These are phyloP conservation scores for Callithrix jacchus DNA, from an alignment of 2,113 vertebrate genomes.

Conservation along the genomic window DNA sequence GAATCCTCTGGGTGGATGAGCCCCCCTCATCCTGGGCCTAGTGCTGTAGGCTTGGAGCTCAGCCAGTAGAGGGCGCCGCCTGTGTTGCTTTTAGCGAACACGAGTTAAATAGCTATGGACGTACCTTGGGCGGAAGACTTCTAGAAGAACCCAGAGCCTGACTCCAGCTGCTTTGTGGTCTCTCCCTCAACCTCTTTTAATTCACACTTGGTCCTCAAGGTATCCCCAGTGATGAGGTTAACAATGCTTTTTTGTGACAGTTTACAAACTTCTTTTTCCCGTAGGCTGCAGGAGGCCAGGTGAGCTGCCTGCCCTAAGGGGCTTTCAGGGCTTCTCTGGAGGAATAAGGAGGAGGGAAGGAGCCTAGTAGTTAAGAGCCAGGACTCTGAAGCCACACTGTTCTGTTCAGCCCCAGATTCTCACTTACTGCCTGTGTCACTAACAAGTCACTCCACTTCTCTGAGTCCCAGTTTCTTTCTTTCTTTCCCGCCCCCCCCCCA, in stretches of 20 bases:
- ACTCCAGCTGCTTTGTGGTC: background rate
- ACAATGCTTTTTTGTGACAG: background rate
- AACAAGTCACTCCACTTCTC: background rate
- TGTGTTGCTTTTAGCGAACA: background rate
- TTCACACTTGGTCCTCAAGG: background rate
- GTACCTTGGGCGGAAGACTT: background rate
- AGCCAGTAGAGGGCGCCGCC: conserved; percentile 38
- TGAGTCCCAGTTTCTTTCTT: background rate
- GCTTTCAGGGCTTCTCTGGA: background rate
- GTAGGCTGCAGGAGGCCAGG: background rate
- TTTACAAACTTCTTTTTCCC: background rate
- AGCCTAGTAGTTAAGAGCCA: background rate
- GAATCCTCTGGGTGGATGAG: background rate
- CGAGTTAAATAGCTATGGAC: background rate
- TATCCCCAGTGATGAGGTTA: background rate
- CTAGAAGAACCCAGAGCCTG: background rate
- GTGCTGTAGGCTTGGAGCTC: background rate
- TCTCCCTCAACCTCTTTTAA: background rate
- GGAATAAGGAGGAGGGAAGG: background rate
- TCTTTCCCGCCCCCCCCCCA: too few species aligned
- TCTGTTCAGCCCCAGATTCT: background rate
- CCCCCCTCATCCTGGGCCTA: background rate
- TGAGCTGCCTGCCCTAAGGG: background rate
- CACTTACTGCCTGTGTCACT: background rate
- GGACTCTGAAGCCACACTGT: background rate